A percentile compares a stretch with the other conserved stretches of the same genome.
phyloP scores from a whole-genome alignment of 2,113 vertebrate genomes.

The Pteruthius melanotis region DNA sequence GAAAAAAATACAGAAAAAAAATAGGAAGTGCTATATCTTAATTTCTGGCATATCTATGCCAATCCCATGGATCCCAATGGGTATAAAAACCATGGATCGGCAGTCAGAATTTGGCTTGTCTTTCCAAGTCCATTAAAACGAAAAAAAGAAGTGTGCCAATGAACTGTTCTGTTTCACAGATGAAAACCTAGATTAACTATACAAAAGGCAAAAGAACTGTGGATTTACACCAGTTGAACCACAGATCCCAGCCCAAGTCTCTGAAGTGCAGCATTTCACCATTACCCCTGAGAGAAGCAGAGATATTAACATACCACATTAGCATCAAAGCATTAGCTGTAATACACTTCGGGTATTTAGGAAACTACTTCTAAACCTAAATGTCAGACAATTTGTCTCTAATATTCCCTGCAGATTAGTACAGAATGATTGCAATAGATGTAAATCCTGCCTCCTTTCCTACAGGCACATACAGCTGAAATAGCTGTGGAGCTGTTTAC shows the following conservation, averaged over 20 bases:
- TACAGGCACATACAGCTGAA: background rate
- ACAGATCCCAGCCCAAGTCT: background rate
- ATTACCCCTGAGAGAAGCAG: background rate
- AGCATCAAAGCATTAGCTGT: constrained; percentile 51
- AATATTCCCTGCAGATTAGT: constrained; percentile 46
- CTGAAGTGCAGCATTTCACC: constrained; percentile 31
- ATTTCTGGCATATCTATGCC: background rate
- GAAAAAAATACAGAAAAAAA: background rate
- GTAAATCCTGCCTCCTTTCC: constrained; percentile 22
- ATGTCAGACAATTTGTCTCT: constrained; percentile 55
- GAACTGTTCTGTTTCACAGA: background rate
- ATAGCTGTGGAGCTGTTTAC: background rate
- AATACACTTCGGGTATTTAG: constrained; percentile 41
- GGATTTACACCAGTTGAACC: background rate
- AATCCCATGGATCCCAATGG: background rate
- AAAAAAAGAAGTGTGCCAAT: background rate
- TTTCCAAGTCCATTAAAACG: background rate
- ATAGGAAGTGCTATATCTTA: background rate
- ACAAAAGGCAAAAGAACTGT: background rate
- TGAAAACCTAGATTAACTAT: background rate
- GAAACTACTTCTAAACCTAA: constrained; percentile 57
- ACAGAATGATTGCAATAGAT: constrained; percentile 49
- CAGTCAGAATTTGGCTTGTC: background rate
- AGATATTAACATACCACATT: constrained; percentile 39
- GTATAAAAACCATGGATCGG: background rate